phyloP scores from a whole-genome alignment of 2,888 invertebrate species.

The Dioctria rufipes region DNA sequence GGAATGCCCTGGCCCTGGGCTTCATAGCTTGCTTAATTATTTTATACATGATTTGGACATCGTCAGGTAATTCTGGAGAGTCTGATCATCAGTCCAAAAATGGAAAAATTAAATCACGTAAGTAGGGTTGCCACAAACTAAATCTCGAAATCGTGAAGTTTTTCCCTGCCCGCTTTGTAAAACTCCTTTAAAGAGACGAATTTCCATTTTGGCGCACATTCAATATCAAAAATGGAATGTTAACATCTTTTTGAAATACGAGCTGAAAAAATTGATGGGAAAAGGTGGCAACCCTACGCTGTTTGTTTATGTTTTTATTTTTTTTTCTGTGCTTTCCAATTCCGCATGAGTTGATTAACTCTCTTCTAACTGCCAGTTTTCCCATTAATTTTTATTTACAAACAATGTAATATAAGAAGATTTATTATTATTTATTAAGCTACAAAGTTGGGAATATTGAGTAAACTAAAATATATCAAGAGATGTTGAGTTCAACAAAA shows the following conservation, averaged over 20 bases:
- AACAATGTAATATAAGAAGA: too few relatives aligned
- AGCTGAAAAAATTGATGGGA: slow-evolving; percentile 56
- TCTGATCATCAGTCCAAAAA: slow-evolving; percentile 35
- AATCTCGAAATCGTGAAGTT: too few relatives aligned
- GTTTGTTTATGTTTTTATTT: slow-evolving; percentile 45
- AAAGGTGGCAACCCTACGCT: slow-evolving; percentile 62
- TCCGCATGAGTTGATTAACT: too few relatives aligned
- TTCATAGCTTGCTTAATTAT: slow-evolving; percentile 62
- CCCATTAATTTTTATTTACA: slow-evolving; percentile 24
- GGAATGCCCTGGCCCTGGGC: slow-evolving; percentile 61
- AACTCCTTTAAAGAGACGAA: neutral
- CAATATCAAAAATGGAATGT: neutral
- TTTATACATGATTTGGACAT: slow-evolving; percentile 65
- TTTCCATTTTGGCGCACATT: neutral
- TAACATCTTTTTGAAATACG: too few relatives aligned
- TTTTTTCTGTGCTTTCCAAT: neutral
- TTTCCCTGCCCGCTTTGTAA: neutral
- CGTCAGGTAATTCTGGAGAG: slow-evolving; percentile 60
- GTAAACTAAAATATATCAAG: too few relatives aligned
- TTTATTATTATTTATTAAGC: too few relatives aligned
- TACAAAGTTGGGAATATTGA: too few relatives aligned
- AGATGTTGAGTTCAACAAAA: too few relatives aligned
- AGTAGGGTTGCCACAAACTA: slow-evolving; percentile 62
- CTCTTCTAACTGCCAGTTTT: slow-evolving; percentile 40
- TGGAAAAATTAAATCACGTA: slow-evolving; percentile 58